Percentiles rank a stretch among this genome's conserved stretches.
Conservation (phyloP, 2,797 vertebrate species). For the Helarctos malayanus region DNA sequence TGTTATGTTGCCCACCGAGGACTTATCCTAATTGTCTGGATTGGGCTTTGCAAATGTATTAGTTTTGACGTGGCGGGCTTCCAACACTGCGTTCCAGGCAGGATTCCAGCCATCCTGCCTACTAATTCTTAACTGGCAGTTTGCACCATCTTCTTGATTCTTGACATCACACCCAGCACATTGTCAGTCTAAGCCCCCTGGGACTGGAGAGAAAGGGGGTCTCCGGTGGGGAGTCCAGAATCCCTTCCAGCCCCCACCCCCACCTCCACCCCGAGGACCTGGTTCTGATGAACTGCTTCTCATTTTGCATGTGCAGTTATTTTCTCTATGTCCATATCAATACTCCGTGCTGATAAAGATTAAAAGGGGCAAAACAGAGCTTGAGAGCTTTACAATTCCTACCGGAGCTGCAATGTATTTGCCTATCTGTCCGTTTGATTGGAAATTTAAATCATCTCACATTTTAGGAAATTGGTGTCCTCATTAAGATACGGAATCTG, state of each 20-base stretch:
- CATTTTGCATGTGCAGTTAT: slow-evolving; percentile 80
- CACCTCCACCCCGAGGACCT: background rate
- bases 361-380: slow-evolving; percentile 74
- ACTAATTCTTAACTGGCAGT: slow-evolving; percentile 74
- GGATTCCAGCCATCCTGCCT: slow-evolving; percentile 76
- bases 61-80: slow-evolving; percentile 78
- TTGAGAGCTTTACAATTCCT: slow-evolving; percentile 80
- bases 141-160: slow-evolving; percentile 81
- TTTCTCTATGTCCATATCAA: slow-evolving; percentile 74
- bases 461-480: slow-evolving; percentile 79
- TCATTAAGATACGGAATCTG: slow-evolving; percentile 78
- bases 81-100: slow-evolving; percentile 70
- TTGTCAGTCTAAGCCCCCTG: slow-evolving; percentile 37
- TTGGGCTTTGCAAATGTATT: slow-evolving; percentile 79
- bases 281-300: slow-evolving; percentile 78
- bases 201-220: slow-evolving; percentile 43
- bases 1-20: slow-evolving; percentile 77
- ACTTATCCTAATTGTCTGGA: slow-evolving; percentile 74
- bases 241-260: background rate
- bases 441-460: slow-evolving; percentile 86
- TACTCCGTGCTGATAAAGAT: slow-evolving; percentile 79
- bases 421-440: slow-evolving; percentile 82
- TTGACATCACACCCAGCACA: slow-evolving; percentile 37
- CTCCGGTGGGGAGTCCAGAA: background rate
- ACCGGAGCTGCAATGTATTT: slow-evolving; percentile 75